phyloP scores from a whole-genome alignment of 2,888 invertebrate species.

The Scaptomyza polygonia region DNA sequence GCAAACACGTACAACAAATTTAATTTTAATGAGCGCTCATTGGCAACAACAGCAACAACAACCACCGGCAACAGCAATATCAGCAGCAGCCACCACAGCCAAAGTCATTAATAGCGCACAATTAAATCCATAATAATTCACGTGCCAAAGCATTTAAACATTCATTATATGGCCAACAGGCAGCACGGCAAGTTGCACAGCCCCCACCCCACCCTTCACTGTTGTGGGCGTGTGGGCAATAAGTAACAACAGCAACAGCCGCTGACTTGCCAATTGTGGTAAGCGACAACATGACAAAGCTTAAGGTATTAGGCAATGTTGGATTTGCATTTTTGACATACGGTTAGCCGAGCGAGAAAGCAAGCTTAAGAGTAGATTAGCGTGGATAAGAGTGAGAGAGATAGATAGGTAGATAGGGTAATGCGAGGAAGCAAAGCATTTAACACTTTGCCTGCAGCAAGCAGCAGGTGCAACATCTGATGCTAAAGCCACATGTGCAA shows the following conservation, averaged over 20 bases:
- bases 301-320: conserved; percentile 63
- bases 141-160: conserved; percentile 61
- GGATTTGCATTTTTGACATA: conserved; percentile 71
- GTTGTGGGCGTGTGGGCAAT: conserved; percentile 18
- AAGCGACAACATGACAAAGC: conserved; percentile 27
- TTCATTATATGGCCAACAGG: conserved; percentile 58
- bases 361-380: background rate
- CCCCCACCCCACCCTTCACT: conserved; percentile 4
- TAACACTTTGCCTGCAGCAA: conserved; percentile 47
- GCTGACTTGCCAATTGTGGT: conserved; percentile 25
- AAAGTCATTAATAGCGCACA: conserved; percentile 66
- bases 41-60: conserved; percentile 23
- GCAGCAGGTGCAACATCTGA: background rate
- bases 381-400: background rate
- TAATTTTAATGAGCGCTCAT: conserved; percentile 72
- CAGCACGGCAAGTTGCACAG: conserved; percentile 18
- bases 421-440: conserved; percentile 25
- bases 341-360: background rate
- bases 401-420: background rate
- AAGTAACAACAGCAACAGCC: conserved; percentile 5
- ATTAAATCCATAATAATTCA: conserved; percentile 75
- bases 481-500: conserved; percentile 7
- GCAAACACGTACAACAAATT: conserved; percentile 60
- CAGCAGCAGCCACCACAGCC: conserved; percentile 16
- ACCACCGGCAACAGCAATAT: conserved; percentile 15